A percentile compares a stretch with the other conserved stretches of the same genome.
Evolutionary conservation across 2,888 invertebrate genomes (phyloP).

Genomic region (Chironomus tentans): DNA sequence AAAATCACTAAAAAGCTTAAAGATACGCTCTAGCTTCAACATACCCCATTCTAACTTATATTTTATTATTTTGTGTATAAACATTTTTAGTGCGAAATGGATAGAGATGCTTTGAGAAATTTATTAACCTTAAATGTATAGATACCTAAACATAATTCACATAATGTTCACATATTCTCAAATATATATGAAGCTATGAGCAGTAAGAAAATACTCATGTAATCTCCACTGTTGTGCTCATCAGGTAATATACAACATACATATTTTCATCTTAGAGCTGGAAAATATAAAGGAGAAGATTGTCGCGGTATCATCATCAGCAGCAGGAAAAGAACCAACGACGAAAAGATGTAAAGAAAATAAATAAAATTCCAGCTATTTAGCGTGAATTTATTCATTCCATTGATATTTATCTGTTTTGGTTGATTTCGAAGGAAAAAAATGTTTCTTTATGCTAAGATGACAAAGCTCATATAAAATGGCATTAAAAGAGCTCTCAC

Average conservation of each 20-base stretch:
- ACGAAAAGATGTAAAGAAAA: not conserved
- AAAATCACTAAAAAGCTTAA: no score
- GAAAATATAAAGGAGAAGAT: no score
- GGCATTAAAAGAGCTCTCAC: not conserved
- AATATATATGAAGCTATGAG: not conserved
- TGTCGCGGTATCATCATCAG: no score
- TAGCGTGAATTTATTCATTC: conserved; percentile 23
- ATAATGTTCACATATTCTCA: not conserved
- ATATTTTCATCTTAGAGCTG: no score
- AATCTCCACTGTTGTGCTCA: not conserved
- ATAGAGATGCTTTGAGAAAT: not conserved
- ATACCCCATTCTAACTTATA: no score
- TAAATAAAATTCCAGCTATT: conserved; percentile 24
- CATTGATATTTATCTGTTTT: conserved; percentile 15
- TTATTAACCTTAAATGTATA: not conserved
- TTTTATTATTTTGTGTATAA: no score
- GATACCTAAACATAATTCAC: conserved; percentile 1
- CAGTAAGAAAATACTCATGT: not conserved
- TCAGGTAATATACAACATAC: no score
- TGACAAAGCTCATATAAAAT: not conserved
- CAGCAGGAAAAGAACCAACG: not conserved
- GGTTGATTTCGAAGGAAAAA: conserved; percentile 14
- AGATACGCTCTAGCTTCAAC: no score
- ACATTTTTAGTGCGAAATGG: not conserved
- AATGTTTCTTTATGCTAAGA: not conserved